These are phyloP conservation scores for Eulemur rufifrons DNA, from an alignment of 2,113 vertebrate genomes.

Conservation along the genomic window DNA sequence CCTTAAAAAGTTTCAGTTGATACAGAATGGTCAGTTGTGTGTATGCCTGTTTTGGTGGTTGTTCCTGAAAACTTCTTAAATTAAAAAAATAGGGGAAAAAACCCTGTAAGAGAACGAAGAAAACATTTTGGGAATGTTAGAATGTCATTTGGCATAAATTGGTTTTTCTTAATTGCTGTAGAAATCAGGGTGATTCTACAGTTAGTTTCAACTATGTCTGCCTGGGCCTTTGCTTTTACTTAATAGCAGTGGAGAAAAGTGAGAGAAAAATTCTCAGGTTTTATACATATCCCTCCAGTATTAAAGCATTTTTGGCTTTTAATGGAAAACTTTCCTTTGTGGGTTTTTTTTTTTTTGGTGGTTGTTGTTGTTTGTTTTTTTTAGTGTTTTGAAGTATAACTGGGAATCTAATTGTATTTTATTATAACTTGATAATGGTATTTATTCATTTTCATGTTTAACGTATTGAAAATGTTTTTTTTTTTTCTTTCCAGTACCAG, in stretches of 20 bases:
- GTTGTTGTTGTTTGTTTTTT: not conserved
- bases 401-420: not conserved
- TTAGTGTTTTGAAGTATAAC: not conserved
- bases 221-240: not conserved
- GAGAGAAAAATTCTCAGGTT: not conserved
- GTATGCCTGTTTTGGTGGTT: not conserved
- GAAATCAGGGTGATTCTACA: not conserved
- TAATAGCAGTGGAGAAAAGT: not conserved
- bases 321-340: not conserved
- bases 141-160: not conserved
- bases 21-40: not conserved
- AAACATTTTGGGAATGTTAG: not conserved
- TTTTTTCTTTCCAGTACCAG: not conserved
- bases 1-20: not conserved
- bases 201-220: not conserved
- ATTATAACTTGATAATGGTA: not conserved
- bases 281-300: not conserved
- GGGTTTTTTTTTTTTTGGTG: no score
- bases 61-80: not conserved
- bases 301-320: not conserved
- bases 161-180: not conserved
- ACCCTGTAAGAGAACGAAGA: not conserved
- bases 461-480: not conserved
- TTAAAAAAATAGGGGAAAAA: not conserved
- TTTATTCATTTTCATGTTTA: conserved; percentile 21